Base-by-base conservation (phyloP, 2,888 invertebrate genomes). In the Drosophila formosana region DNA sequence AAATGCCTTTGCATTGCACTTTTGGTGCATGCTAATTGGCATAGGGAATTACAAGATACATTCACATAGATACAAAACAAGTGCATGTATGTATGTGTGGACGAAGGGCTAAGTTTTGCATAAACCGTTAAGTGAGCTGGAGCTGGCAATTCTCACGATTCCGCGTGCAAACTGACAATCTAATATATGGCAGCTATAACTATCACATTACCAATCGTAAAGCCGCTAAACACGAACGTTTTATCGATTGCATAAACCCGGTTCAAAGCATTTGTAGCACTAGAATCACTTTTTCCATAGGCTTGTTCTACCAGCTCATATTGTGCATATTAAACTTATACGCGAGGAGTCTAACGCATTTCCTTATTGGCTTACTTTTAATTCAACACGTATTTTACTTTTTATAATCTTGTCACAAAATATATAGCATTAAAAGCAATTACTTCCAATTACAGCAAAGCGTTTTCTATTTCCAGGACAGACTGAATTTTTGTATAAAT, bases 21-120 rank as follows among this genome's bases (percentile, higher is more conserved):
- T 82, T 82, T 74, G 74, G 58, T 83, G 82, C 82, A 83, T 83
- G 89, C 82, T 88, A 83, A 83, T 83, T 83, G 82, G 82, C 74
- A 53, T 56, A 43, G 58, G 69, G 67, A 62, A 65, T 53, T 30
- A 73, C 56, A 34, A 34, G 18, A 18, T 18, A 18, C 18, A 18
- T 18, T 18, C 39, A 45, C n/a, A 9, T 8, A 37, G 4, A 37
- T 37, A n/a, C 37, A 37, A 46, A 13, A 52, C 1, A 50, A n/a
- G 13, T 47, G 18, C 1, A 39, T 9, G 3, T 30, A 30, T 26
- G 37, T 43, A 57, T 11, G 13, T 41, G 39, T 13, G 34, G 39
- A 34, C 26, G 51, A 66, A 78, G 75, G 75, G 64, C 62, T 61
- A 13, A 51, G 83, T 60, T 79, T 82, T 64, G 88, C 86, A 79